phyloP scores from a whole-genome alignment of 2,797 vertebrate species.

The Arnoldichthys spilopterus region DNA sequence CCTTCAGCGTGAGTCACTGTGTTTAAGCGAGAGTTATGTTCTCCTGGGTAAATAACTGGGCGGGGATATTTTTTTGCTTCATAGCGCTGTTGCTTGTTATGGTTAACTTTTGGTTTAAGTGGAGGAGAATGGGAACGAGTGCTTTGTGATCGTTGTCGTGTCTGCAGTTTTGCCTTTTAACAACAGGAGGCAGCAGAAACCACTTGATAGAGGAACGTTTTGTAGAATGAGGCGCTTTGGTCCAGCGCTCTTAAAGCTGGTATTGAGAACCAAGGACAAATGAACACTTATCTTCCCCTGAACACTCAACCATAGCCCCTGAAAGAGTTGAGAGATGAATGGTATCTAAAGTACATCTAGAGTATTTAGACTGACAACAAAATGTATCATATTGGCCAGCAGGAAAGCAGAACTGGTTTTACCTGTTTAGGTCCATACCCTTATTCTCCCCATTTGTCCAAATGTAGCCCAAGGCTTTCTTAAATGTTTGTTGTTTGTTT shows the following conservation, averaged over 20 bases:
- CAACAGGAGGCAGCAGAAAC: slow-evolving; percentile 11
- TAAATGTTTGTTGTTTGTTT: slow-evolving; percentile 71
- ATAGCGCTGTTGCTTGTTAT: not conserved
- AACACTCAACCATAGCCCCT: not conserved
- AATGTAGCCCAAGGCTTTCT: slow-evolving; percentile 63
- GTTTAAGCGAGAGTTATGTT: slow-evolving; percentile 70
- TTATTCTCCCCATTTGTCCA: slow-evolving; percentile 68
- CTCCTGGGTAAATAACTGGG: slow-evolving; percentile 71
- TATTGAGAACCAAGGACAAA: not conserved
- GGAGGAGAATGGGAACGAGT: not conserved
- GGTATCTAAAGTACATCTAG: not conserved
- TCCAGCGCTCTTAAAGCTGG: not conserved
- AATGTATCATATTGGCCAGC: too few species aligned
- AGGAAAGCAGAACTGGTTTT: not conserved
- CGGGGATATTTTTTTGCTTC: slow-evolving; percentile 48
- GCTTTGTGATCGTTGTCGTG: not conserved
- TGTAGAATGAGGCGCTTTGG: too few species aligned
- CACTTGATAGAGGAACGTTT: too few species aligned
- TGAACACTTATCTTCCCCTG: too few species aligned
- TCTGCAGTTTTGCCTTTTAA: not conserved
- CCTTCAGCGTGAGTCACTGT: slow-evolving; percentile 64
- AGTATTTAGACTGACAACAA: not conserved
- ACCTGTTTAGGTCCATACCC: slow-evolving; percentile 35
- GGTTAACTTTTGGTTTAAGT: slow-evolving; percentile 6
- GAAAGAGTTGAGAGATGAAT: not conserved